Evolutionary conservation across 2,113 vertebrate species (phyloP).

Genomic region (Sylvietta virens): DNA sequence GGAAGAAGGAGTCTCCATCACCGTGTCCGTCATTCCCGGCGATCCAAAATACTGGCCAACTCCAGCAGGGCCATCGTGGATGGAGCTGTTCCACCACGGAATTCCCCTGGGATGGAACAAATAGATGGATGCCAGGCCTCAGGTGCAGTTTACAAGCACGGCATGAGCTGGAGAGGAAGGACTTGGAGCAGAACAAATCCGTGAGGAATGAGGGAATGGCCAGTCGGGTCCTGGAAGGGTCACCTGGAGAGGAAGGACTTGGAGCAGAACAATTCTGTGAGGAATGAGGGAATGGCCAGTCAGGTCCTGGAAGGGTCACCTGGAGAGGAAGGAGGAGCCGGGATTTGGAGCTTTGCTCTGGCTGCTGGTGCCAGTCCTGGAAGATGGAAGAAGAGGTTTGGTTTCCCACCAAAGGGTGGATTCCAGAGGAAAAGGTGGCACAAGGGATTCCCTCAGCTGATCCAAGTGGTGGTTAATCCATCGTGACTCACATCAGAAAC

Average conservation of each 20-base stretch:
- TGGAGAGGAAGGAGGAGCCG: not conserved
- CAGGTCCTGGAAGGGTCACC: no score
- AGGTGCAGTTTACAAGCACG: no score
- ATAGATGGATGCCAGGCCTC: not conserved
- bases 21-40: fast-evolving
- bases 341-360: not conserved
- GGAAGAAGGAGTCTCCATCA: not conserved
- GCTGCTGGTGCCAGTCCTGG: not conserved
- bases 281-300: no score
- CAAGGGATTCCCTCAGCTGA: not conserved
- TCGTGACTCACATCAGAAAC: fast-evolving
- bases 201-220: not conserved
- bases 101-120: not conserved
- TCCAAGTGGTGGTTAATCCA: not conserved
- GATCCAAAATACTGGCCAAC: fast-evolving
- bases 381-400: not conserved
- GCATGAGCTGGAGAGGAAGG: not conserved
- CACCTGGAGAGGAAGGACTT: not conserved
- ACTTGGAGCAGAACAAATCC: not conserved
- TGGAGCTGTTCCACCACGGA: not conserved
- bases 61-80: not conserved
- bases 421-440: not conserved
- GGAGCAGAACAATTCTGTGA: no score
- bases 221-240: not conserved
- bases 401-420: not conserved